Evolutionary conservation across 1,140 invertebrate genomes (phyloP).

Genomic region (Brachionus sp.): DNA sequence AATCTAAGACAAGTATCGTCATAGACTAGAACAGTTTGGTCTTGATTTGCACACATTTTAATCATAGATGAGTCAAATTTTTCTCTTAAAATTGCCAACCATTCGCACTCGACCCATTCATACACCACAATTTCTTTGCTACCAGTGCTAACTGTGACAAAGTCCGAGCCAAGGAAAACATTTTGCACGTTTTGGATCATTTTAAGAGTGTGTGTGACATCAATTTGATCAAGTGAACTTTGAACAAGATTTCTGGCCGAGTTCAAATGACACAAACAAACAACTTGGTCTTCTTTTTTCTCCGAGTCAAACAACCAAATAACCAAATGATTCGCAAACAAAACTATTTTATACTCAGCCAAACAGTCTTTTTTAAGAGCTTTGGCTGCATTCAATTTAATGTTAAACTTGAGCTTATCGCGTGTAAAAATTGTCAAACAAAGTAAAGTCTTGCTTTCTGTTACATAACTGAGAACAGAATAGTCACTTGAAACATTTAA

Average conservation of each 20-base stretch:
- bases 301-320: slow-evolving; percentile 2
- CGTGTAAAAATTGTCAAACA: background rate
- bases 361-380: background rate
- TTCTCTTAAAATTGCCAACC: background rate
- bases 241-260: background rate
- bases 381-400: background rate
- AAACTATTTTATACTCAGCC: background rate
- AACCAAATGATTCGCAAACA: background rate
- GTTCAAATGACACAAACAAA: slow-evolving; percentile 28
- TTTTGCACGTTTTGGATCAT: background rate
- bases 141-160: background rate
- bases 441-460: background rate
- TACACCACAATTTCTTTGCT: background rate
- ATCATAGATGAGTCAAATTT: background rate
- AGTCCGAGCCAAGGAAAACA: background rate
- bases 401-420: background rate
- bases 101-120: slow-evolving; percentile 1
- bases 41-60: background rate
- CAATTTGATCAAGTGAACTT: background rate
- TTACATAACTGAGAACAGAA: background rate
- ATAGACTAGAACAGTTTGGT: slow-evolving; percentile 11
- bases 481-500: background rate
- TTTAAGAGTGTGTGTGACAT: background rate
- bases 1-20: slow-evolving; percentile 13
- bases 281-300: background rate